Evolutionary conservation across 2,113 vertebrate genomes (phyloP).

Genomic region (Illadopsis cleaveri): DNA sequence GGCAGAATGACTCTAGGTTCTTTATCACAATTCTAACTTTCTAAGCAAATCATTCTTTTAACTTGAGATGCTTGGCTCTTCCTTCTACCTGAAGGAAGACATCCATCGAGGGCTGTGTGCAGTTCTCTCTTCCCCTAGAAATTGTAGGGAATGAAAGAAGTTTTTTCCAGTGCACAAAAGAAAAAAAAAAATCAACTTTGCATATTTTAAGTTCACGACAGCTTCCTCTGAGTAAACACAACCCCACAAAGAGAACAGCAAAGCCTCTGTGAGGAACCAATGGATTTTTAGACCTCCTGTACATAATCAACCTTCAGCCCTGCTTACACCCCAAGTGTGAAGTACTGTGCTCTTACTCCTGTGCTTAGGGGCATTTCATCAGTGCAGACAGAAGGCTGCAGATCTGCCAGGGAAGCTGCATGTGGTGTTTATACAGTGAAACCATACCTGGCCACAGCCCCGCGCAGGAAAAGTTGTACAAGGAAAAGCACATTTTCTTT

Average conservation of each 20-base stretch:
- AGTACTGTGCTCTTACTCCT: background rate
- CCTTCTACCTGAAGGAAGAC: background rate
- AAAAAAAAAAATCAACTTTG: background rate
- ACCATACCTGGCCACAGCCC: background rate
- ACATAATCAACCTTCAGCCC: background rate
- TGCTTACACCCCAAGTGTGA: background rate
- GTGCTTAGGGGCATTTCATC: background rate
- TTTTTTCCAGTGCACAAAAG: background rate
- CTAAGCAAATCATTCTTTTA: background rate
- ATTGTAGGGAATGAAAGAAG: background rate
- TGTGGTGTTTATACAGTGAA: background rate
- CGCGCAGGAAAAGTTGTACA: background rate
- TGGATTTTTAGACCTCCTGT: background rate
- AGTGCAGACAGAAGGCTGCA: background rate
- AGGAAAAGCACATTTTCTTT: background rate
- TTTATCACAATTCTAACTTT: background rate
- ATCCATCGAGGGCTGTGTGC: accelerated
- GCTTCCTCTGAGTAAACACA: background rate
- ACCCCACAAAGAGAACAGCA: background rate
- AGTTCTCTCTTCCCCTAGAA: background rate
- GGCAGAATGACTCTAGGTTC: background rate
- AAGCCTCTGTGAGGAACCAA: background rate
- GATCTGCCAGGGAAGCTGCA: background rate
- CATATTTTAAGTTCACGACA: background rate
- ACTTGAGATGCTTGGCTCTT: background rate